phyloP scores from a whole-genome alignment of 2,113 vertebrate genomes.

The Vanacampus margaritifer region DNA sequence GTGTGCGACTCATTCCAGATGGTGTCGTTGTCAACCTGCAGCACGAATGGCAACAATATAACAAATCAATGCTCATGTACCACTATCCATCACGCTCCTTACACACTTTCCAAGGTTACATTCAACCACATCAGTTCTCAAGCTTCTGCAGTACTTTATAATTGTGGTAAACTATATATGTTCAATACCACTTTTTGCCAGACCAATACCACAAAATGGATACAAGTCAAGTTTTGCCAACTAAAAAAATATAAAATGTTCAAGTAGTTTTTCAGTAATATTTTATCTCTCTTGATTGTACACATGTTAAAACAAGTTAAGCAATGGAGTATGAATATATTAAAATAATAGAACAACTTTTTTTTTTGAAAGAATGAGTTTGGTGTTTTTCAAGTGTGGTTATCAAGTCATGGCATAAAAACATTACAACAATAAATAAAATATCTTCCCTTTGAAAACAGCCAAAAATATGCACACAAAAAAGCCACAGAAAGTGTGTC shows the following conservation, averaged over 20 bases:
- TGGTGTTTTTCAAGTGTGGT: background rate
- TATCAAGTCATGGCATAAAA: background rate
- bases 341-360: too few relatives aligned
- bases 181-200: too few relatives aligned
- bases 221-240: too few relatives aligned
- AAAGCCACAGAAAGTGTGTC: too few relatives aligned
- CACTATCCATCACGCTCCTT: background rate
- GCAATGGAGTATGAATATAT: too few relatives aligned
- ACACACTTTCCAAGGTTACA: background rate
- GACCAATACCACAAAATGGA: too few relatives aligned
- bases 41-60: background rate
- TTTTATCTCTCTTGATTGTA: too few relatives aligned
- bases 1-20: constrained; percentile 97
- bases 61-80: background rate
- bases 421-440: background rate
- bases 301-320: too few relatives aligned
- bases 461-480: background rate
- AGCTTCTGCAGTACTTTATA: background rate
- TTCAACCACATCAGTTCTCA: background rate
- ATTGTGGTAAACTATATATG: background rate
- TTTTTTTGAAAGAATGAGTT: too few relatives aligned
- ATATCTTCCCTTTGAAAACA: background rate
- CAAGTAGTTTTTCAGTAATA: too few relatives aligned
- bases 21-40: constrained; percentile 94
- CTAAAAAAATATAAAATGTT: too few relatives aligned